Percentiles rank a stretch among this genome's conserved stretches.
Evolutionary conservation across 2,113 vertebrate genomes (phyloP).

Genomic region (Pomatorhinus ruficollis): DNA sequence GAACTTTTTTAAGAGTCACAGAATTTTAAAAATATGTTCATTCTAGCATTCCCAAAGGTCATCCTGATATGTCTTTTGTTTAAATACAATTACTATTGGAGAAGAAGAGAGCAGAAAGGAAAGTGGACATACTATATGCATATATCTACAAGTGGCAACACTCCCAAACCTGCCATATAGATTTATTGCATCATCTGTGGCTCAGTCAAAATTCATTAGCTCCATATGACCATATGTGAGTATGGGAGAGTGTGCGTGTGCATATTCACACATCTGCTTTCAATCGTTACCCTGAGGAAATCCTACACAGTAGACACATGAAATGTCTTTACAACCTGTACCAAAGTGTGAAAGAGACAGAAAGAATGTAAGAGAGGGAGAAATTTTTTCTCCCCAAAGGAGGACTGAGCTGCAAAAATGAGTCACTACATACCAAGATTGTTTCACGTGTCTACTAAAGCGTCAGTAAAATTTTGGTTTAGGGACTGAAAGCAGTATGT

Average conservation of each 20-base stretch:
- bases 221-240: neutral
- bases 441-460: neutral
- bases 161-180: constrained; percentile 43
- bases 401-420: neutral
- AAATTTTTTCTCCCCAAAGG: neutral
- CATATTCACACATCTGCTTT: constrained; percentile 55
- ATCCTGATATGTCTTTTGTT: neutral
- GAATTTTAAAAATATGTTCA: neutral
- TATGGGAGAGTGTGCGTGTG: neutral
- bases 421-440: neutral
- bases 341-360: constrained; percentile 17
- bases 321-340: constrained; percentile 47
- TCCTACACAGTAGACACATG: constrained; percentile 43
- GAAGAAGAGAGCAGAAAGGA: neutral
- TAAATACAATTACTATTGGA: neutral
- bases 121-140: neutral
- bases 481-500: neutral
- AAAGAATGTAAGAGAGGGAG: neutral
- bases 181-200: constrained; percentile 53
- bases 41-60: neutral
- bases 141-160: constrained; percentile 29
- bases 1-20: neutral
- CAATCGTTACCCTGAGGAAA: neutral
- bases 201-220: constrained; percentile 60
- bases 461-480: neutral